Evolutionary conservation across 1,140 invertebrate genomes (phyloP), one percentile per base, ranked within the genome.

Genomic region (Drosophila tani): DNA sequence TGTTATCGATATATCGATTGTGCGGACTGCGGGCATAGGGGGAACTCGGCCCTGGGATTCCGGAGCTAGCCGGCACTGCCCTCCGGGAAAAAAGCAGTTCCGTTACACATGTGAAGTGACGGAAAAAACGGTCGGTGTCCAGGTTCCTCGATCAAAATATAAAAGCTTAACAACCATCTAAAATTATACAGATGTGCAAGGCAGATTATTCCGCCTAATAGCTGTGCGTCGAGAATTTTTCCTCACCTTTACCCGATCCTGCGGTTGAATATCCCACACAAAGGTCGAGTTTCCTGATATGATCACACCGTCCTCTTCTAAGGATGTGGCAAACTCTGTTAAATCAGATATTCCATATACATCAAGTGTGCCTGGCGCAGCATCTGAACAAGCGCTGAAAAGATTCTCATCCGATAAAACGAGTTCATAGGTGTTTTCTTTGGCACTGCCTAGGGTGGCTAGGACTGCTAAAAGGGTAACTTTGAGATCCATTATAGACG

Each of bases 191-290:
- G 4, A 19, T 8, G 15, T 38, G 1, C 0, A 14, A 15, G 0
- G 11, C 11, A 4, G 15, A 15, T n/a, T 19, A 12, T 12, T 1
- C 1, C 4, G 6, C 4, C 17, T 5, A n/a, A 5, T n/a, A 21
- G 17, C n/a, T 1, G 1, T 17, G 2, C 1, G 5, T 7, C 17
- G 8, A 21, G 11, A 56, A 11, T 0, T 5, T 19, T 5, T 24
- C 12, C 3, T 60, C 17, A 65, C 62, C 56, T 45, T 12, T 17
- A 65, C 11, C 7, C 38, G 63, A 62, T 65, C 63, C 40, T 17
- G 17, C 5, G 12, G 27, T n/a, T 65, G n/a, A n/a, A 65, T 65
- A 11, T 62, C 63, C 63, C 63, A 62, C 8, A 45, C 1, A 19
- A 24, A 43, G 0, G 38, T 35, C 1, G 3, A 0, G 11, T 62